phyloP scores from a whole-genome alignment of 1,140 invertebrate species.

The Trichomalopsis sarcophagae region DNA sequence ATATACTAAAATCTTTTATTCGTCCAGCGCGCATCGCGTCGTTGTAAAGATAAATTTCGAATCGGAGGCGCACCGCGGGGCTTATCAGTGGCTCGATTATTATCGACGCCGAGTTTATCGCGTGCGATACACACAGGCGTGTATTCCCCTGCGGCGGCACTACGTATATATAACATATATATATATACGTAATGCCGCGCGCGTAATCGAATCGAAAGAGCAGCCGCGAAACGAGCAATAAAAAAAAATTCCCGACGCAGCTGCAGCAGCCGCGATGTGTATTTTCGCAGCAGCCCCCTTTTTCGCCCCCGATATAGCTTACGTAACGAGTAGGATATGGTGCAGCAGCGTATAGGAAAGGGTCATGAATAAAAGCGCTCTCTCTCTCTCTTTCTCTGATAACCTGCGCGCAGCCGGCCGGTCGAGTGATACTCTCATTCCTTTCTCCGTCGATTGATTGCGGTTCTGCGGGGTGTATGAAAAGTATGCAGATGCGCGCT shows the following conservation, averaged over 20 bases:
- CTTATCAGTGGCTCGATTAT: constrained; percentile 31
- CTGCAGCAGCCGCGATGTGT: background rate
- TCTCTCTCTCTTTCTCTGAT: background rate
- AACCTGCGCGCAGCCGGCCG: background rate
- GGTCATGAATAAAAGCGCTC: background rate
- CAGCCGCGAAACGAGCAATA: background rate
- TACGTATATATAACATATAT: background rate
- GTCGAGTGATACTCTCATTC: background rate
- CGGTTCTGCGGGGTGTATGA: no score
- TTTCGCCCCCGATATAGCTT: background rate
- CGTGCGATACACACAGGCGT: background rate
- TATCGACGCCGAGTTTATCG: constrained; percentile 8
- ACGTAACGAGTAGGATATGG: background rate
- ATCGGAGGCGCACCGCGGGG: background rate
- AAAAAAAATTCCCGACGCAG: background rate
- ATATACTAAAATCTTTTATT: no score
- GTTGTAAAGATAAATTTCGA: background rate
- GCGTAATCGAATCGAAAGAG: constrained; percentile 28
- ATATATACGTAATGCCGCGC: background rate
- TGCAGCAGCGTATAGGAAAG: no score
- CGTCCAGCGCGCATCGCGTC: no score
- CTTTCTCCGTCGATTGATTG: background rate
- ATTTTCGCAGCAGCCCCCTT: background rate
- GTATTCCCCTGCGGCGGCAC: background rate
- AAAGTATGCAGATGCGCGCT: no score